Percentiles rank a stretch among this genome's conserved stretches.
Evolutionary conservation across 1,140 invertebrate species (phyloP).

Genomic region (Chironomus striatipennis): DNA sequence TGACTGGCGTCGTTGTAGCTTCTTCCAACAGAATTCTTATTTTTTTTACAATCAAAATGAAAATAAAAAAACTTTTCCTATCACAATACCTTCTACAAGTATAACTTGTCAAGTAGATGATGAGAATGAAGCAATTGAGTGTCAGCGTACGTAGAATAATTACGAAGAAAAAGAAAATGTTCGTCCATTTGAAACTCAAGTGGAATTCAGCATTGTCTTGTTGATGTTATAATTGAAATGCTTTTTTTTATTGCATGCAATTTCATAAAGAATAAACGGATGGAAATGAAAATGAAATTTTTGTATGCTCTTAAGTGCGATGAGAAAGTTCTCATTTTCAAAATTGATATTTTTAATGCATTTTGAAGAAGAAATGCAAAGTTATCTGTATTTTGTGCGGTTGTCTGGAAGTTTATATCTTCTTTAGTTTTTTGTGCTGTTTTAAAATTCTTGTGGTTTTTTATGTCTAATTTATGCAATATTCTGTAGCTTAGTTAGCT

Average conservation of each 20-base stretch:
- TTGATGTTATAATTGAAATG: conserved; percentile 22
- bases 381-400: too few species aligned
- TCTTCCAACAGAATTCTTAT: background rate
- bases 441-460: too few species aligned
- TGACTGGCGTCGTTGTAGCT: too few species aligned
- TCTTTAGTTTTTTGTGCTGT: too few species aligned
- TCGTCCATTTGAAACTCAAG: background rate
- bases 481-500: too few species aligned
- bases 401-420: too few species aligned
- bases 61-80: background rate
- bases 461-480: too few species aligned
- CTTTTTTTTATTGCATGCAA: background rate
- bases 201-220: conserved; percentile 3
- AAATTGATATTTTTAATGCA: too few species aligned
- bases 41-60: background rate
- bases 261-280: background rate
- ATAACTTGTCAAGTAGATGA: background rate
- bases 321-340: too few species aligned
- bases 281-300: background rate
- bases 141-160: background rate
- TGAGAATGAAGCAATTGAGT: background rate
- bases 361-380: too few species aligned
- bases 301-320: too few species aligned
- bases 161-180: background rate
- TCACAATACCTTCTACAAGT: background rate